Conservation (phyloP, 1,140 invertebrate species). For the Drosophila elegans region DNA sequence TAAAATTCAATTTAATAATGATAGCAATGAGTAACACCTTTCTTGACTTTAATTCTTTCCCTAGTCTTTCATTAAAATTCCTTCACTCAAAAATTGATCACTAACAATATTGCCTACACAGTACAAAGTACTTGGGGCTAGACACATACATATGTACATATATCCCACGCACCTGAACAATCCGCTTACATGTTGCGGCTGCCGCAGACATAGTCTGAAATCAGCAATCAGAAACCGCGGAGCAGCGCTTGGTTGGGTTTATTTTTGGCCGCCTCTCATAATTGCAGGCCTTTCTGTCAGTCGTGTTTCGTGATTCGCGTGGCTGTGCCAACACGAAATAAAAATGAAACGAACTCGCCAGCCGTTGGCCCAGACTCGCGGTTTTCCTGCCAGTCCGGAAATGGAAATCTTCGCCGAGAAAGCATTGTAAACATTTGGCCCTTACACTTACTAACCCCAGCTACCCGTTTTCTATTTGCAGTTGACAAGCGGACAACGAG, state of each 20-base stretch:
- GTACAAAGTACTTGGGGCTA: background rate
- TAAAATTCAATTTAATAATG: too few relatives aligned
- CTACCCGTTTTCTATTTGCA: conserved; percentile 12
- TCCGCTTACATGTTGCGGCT: conserved; percentile 33
- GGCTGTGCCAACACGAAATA: conserved; percentile 53
- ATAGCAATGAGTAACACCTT: too few relatives aligned
- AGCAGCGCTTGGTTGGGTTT: conserved; percentile 70
- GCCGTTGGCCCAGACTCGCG: conserved; percentile 26
- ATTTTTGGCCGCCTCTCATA: conserved; percentile 79
- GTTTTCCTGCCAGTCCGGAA: conserved; percentile 9
- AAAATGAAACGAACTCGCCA: conserved; percentile 40
- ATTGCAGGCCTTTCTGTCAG: conserved; percentile 61
- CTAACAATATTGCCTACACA: conserved; percentile 1
- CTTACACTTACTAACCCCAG: background rate
- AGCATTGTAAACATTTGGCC: conserved; percentile 11
- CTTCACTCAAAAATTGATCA: background rate
- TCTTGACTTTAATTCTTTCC: too few relatives aligned
- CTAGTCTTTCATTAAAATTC: background rate
- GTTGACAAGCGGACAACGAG: conserved; percentile 9
- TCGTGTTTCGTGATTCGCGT: conserved; percentile 44
- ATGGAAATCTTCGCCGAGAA: conserved; percentile 10
- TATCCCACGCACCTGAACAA: conserved; percentile 43
- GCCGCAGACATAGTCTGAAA: conserved; percentile 26
- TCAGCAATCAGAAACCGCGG: conserved; percentile 7
- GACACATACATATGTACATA: background rate